Evolutionary conservation across 1,140 invertebrate genomes (phyloP).

Genomic region (Rhyacophila brunnea): DNA sequence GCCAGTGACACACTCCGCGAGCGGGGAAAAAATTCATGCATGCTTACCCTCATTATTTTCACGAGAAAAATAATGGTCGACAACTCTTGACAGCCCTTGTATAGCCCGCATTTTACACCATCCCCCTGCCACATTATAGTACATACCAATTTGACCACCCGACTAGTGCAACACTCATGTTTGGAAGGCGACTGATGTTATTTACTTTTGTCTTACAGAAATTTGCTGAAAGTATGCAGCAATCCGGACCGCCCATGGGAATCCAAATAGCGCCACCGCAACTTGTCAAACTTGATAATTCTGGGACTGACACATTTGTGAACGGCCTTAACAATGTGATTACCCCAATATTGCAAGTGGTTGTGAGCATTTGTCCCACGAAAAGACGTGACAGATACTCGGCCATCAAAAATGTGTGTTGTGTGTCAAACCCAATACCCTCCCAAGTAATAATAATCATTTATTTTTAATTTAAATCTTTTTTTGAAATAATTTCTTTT

Average conservation of each 20-base stretch:
- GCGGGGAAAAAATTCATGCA: too few relatives aligned
- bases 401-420: slow-evolving; percentile 86
- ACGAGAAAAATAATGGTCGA: too few relatives aligned
- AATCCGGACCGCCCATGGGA: slow-evolving; percentile 62
- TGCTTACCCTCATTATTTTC: too few relatives aligned
- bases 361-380: slow-evolving; percentile 79
- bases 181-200: too few relatives aligned
- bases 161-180: too few relatives aligned
- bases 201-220: too few relatives aligned
- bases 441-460: slow-evolving; percentile 77
- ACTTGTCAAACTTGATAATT: slow-evolving; percentile 51
- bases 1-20: too few relatives aligned
- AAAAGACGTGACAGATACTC: slow-evolving; percentile 81
- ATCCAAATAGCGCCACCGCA: slow-evolving; percentile 61
- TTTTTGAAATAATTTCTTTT: neutral
- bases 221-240: slow-evolving; percentile 62
- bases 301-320: slow-evolving; percentile 58
- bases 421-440: slow-evolving; percentile 73
- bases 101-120: too few relatives aligned
- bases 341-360: slow-evolving; percentile 60
- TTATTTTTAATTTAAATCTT: slow-evolving; percentile 9
- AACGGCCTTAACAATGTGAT: slow-evolving; percentile 54
- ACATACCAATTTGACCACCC: too few relatives aligned
- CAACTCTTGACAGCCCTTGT: too few relatives aligned
- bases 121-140: too few relatives aligned